phyloP scores from a whole-genome alignment of 1,140 invertebrate species.

The Caerostris darwini region DNA sequence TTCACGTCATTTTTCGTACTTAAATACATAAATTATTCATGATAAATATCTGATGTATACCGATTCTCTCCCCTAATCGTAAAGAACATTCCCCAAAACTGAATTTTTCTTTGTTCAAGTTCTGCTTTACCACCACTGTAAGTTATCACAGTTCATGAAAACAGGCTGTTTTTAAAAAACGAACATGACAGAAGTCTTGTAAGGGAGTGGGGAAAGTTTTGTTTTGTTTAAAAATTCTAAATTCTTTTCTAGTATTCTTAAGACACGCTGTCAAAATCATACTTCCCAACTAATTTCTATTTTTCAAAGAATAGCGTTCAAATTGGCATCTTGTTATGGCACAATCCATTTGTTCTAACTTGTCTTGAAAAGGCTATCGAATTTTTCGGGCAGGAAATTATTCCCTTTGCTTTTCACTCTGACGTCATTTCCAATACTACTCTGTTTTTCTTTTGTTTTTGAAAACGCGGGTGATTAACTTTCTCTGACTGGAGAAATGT shows the following conservation, averaged over 20 bases:
- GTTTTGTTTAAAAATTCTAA: conserved; percentile 20
- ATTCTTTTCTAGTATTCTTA: conserved; percentile 42
- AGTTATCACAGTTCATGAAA: not conserved
- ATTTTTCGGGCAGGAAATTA: conserved; percentile 48
- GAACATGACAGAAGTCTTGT: conserved; percentile 4
- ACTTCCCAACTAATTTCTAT: conserved; percentile 38
- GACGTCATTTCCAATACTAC: conserved; percentile 5
- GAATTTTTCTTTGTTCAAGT: not conserved
- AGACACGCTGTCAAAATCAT: conserved; percentile 60
- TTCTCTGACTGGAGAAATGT: conserved; percentile 9
- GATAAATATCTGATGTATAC: not conserved
- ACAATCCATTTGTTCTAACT: conserved; percentile 62
- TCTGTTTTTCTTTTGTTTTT: conserved; percentile 11
- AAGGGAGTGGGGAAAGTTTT: conserved; percentile 12
- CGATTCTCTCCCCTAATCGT: not conserved
- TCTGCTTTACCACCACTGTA: not conserved
- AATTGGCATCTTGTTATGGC: conserved; percentile 60
- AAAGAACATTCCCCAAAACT: not conserved
- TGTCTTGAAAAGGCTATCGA: conserved; percentile 44
- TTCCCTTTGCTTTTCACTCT: not conserved
- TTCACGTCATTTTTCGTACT: not conserved
- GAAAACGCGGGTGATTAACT: conserved; percentile 19
- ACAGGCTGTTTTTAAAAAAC: not conserved
- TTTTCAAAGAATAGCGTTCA: conserved; percentile 53
- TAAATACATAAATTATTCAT: not conserved